Conservation (phyloP, 2,113 vertebrate genomes). For the Podarcis raffonei region DNA sequence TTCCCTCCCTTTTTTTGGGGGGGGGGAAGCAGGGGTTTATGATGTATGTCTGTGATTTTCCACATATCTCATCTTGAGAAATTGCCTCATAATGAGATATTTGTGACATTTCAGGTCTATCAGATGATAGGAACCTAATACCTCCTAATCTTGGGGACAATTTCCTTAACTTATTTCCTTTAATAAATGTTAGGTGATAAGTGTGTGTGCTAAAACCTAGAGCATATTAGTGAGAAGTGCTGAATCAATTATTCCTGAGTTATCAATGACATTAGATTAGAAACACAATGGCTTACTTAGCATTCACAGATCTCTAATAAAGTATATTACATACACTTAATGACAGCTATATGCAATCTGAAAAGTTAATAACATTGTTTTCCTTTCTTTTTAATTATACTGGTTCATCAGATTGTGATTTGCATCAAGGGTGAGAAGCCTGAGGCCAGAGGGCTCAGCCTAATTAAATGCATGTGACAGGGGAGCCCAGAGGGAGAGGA, state of each 20-base stretch:
- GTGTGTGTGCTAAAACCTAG: constrained; percentile 42
- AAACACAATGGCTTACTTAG: constrained; percentile 9
- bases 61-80: constrained; percentile 6
- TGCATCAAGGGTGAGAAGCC: background rate
- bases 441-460: background rate
- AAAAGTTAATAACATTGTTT: background rate
- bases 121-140: background rate
- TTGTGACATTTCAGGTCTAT: background rate
- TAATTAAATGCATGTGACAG: background rate
- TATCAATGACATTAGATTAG: constrained; percentile 39
- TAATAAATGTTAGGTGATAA: constrained; percentile 33
- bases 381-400: background rate
- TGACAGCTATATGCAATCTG: constrained; percentile 1
- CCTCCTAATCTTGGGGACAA: background rate
- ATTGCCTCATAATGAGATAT: background rate
- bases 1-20: too few relatives aligned
- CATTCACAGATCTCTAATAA: constrained; percentile 22
- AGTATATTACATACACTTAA: constrained; percentile 12
- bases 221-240: constrained; percentile 42
- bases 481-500: background rate
- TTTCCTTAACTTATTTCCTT: constrained; percentile 6
- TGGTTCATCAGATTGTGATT: constrained; percentile 15
- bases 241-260: constrained; percentile 53
- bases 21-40: background rate
- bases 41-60: background rate